Evolutionary conservation across 2,113 vertebrate genomes (phyloP).

Genomic region (Halichoeres trimaculatus): DNA sequence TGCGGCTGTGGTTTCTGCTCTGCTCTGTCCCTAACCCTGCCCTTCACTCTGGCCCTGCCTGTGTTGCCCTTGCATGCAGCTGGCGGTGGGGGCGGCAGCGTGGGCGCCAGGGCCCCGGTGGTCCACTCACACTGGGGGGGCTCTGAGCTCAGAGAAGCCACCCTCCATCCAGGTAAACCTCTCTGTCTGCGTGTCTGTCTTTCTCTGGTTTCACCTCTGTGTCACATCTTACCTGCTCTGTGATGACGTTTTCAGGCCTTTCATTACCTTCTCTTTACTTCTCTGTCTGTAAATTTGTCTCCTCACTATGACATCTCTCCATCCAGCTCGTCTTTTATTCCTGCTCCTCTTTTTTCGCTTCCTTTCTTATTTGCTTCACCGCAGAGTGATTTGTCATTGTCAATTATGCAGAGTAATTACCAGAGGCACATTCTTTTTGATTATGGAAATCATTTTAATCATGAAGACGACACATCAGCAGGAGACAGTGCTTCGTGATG

Average conservation of each 20-base stretch:
- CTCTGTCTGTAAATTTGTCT: slow-evolving; percentile 2
- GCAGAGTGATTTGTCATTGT: slow-evolving; percentile 47
- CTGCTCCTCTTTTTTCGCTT: slow-evolving; percentile 26
- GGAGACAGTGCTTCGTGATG: background rate
- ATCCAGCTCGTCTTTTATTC: slow-evolving; percentile 18
- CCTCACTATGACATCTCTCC: slow-evolving; percentile 15
- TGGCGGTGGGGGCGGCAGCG: slow-evolving; percentile 53
- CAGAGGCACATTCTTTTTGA: slow-evolving; percentile 47
- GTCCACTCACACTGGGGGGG: slow-evolving; percentile 62
- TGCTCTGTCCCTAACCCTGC: slow-evolving; percentile 71
- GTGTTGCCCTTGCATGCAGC: slow-evolving; percentile 77
- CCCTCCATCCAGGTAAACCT: slow-evolving; percentile 75
- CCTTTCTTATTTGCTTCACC: slow-evolving; percentile 5
- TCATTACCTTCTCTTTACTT: background rate
- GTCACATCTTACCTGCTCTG: slow-evolving; percentile 17
- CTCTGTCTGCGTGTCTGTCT: slow-evolving; percentile 33
- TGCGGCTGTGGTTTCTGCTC: slow-evolving; percentile 67
- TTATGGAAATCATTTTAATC: slow-evolving; percentile 59
- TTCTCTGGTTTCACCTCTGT: slow-evolving; percentile 24
- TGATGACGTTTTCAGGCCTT: background rate
- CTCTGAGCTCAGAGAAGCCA: slow-evolving; percentile 71
- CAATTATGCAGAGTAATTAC: slow-evolving; percentile 47
- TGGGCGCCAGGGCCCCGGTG: slow-evolving; percentile 53
- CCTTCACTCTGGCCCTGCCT: slow-evolving; percentile 73
- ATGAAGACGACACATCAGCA: slow-evolving; percentile 27